Percentiles rank a stretch among this genome's conserved stretches.
Evolutionary conservation across 2,113 vertebrate species (phyloP).

Genomic region (Ornithorhynchus anatinus): DNA sequence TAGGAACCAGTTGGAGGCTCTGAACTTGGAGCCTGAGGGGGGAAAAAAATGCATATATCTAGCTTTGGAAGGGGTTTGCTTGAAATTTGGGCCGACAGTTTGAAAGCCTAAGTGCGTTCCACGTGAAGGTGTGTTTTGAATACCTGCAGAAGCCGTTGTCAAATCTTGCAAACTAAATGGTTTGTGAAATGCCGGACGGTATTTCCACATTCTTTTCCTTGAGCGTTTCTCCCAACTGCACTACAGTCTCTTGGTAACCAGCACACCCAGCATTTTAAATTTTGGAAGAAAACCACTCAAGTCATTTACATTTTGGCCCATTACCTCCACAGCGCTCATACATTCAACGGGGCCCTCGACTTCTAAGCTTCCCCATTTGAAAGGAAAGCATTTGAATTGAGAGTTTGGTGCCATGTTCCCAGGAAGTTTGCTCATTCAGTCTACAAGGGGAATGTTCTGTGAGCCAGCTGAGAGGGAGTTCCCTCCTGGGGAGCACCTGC

Average conservation of each 20-base stretch:
- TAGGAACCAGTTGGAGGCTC: neutral
- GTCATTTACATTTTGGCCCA: conserved; percentile 9
- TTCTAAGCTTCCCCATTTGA: conserved; percentile 21
- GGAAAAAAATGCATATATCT: neutral
- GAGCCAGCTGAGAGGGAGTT: too few relatives aligned
- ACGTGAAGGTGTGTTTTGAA: conserved; percentile 41
- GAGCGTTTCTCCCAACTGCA: conserved; percentile 1
- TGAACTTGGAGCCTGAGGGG: neutral
- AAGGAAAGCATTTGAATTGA: conserved; percentile 21
- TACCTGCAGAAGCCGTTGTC: conserved; percentile 37
- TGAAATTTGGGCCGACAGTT: conserved; percentile 8
- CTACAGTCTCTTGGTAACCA: conserved; percentile 19
- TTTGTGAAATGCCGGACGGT: conserved; percentile 16
- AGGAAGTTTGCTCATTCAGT: too few relatives aligned
- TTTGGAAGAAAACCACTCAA: neutral
- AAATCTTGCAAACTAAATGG: conserved; percentile 32
- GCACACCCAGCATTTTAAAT: conserved; percentile 8
- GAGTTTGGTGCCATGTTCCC: too few relatives aligned
- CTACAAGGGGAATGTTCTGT: too few relatives aligned
- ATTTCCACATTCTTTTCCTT: conserved; percentile 16
- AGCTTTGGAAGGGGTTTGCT: neutral
- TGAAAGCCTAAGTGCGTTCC: conserved; percentile 24
- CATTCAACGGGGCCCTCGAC: too few relatives aligned
- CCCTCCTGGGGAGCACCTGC: too few relatives aligned
- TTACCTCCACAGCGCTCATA: too few relatives aligned